Evolutionary conservation across 2,888 invertebrate species (phyloP), one percentile per base, ranked within the genome.

Genomic region (Thymelicus acteon): DNA sequence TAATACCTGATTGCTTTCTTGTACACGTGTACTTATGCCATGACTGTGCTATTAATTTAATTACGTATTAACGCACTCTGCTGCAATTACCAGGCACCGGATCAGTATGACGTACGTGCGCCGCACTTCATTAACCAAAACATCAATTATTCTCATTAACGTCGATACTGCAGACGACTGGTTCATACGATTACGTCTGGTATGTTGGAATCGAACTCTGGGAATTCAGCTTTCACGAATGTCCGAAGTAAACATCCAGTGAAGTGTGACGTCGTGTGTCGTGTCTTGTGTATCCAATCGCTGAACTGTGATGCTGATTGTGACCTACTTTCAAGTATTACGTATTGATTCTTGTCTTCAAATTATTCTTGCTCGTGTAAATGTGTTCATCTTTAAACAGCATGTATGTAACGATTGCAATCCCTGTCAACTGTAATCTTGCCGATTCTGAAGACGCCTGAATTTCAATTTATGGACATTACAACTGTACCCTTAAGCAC

Each of bases 101-200:
- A 74, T 76, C 77, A 78, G 78, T 79, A 76, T 75, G 72, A 75
- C 75, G 78, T 73, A 75, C 75, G 78, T 73, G 75, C 77, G 77
- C 75, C 73, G 78, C 74, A 75, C 72, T 79, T 81, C 79, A 82
- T 80, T 82, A 83, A 72, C 71, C 75, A 67, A 72, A 76, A 73
- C 76, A 75, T 80, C 80, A 76, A 82, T 83, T 83, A 83, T 78
- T 79, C 77, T 80, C 76, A 79, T 81, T 79, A 82, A 49, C 37
- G 15, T 5, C 49, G 47, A 63, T 63, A 49, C 48, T 49, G 37
- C 62, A 49, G 62, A 48, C 62, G 62, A 63, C 49, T 49, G 37
- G 49, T 63, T 49, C 49, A 49, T 49, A 37, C 62, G 49, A 48
- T 37, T 37, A 49, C 62, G 37, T 31, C 24, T 31, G 13, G 31